These are phyloP conservation scores for Xylocopa sonorina DNA, from an alignment of 1,140 invertebrate species.

Conservation along the genomic window DNA sequence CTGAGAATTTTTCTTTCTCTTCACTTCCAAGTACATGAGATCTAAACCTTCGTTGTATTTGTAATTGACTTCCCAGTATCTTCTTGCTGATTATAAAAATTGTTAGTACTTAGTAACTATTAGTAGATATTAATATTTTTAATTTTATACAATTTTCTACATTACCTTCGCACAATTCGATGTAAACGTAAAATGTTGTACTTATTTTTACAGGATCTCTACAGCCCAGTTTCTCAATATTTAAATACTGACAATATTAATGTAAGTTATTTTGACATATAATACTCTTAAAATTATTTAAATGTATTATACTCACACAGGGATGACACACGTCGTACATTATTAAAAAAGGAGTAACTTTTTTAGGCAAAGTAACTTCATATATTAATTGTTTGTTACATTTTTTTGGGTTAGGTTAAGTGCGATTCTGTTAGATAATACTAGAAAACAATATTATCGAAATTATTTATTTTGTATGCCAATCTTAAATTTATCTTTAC, in stretches of 20 bases:
- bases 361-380: background rate
- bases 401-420: background rate
- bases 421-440: background rate
- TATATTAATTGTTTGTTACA: background rate
- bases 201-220: slow-evolving; percentile 77
- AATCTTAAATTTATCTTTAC: too few species aligned
- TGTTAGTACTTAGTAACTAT: slow-evolving; percentile 1
- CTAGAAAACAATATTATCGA: too few species aligned
- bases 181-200: slow-evolving; percentile 78
- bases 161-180: slow-evolving; percentile 80
- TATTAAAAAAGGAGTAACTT: slow-evolving; percentile 5
- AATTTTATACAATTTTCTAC: slow-evolving; percentile 35
- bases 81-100: slow-evolving; percentile 63
- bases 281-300: background rate
- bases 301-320: slow-evolving; percentile 69
- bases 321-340: slow-evolving; percentile 78
- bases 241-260: slow-evolving; percentile 76
- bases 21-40: slow-evolving; percentile 76
- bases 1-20: slow-evolving; percentile 64
- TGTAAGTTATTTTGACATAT: background rate
- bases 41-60: slow-evolving; percentile 73
- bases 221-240: slow-evolving; percentile 78
- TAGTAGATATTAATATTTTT: slow-evolving; percentile 69
- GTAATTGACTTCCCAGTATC: slow-evolving; percentile 76
- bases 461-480: too few species aligned